A percentile compares a stretch with the other conserved stretches of the same genome.
phyloP scores from a whole-genome alignment of 2,888 invertebrate species.

The Invenusta paracnida region DNA sequence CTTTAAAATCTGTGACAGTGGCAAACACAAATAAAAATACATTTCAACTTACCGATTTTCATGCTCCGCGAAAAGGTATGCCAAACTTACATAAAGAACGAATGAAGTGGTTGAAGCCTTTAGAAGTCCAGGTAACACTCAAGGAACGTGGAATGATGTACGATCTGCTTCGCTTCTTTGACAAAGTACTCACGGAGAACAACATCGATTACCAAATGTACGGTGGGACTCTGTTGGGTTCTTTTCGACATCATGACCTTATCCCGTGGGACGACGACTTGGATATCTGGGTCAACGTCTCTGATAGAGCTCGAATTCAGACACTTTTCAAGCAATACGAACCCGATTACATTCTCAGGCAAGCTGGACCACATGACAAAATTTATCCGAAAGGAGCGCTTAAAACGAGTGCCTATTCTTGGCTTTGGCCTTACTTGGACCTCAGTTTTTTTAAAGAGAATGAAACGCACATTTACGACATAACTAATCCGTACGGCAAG shows the following conservation, averaged over 20 bases:
- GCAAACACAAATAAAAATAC: no score
- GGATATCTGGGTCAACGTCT: constrained; percentile 41
- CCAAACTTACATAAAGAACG: no score
- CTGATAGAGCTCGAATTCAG: background rate
- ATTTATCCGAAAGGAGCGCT: constrained; percentile 41
- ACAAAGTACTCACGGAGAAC: background rate
- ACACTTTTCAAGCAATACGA: background rate
- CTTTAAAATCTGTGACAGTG: no score
- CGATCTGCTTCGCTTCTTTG: background rate
- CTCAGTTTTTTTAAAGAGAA: constrained; percentile 47
- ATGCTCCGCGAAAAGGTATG: no score
- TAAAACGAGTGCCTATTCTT: constrained; percentile 42
- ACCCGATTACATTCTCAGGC: constrained; percentile 37
- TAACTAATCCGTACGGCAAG: constrained; percentile 41
- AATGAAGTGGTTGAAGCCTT: background rate
- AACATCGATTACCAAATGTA: constrained; percentile 45
- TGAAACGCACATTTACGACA: constrained; percentile 47
- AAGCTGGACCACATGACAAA: constrained; percentile 33
- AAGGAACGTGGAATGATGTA: constrained; percentile 17
- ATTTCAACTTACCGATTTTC: no score
- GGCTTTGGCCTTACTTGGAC: constrained; percentile 48
- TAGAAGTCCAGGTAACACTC: background rate
- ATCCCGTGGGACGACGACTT: constrained; percentile 47
- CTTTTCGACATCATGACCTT: constrained; percentile 47
- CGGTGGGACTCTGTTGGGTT: constrained; percentile 46